Percentiles rank a stretch among this genome's conserved stretches.
phyloP scores from a whole-genome alignment of 2,797 vertebrate species.

The Balearica regulorum region DNA sequence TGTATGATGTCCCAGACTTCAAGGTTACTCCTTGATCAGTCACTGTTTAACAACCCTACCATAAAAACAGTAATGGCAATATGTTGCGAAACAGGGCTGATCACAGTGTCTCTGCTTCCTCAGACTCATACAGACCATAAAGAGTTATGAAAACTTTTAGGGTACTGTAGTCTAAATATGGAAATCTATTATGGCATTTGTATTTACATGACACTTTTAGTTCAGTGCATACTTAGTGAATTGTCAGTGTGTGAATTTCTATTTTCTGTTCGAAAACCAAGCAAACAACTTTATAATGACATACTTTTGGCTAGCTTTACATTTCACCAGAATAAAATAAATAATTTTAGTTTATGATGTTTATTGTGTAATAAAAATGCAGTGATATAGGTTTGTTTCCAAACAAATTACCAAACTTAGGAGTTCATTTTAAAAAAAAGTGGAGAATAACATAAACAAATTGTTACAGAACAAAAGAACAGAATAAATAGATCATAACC shows the following conservation, averaged over 20 bases:
- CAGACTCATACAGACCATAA: neutral
- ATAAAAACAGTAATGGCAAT: neutral
- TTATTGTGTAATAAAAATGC: neutral
- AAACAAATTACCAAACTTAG: neutral
- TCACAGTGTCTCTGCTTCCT: neutral
- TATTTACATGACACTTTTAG: neutral
- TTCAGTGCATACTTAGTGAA: neutral
- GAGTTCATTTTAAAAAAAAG: neutral
- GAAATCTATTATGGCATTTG: neutral
- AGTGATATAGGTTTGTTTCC: neutral
- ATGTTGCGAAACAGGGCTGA: neutral
- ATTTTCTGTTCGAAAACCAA: neutral
- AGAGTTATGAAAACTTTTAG: neutral
- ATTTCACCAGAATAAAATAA: neutral
- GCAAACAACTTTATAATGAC: neutral
- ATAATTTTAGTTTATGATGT: neutral
- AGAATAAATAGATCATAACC: neutral
- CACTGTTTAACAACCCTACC: neutral
- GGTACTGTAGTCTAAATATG: neutral
- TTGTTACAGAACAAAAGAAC: neutral
- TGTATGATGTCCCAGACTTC: neutral
- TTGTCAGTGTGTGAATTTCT: neutral
- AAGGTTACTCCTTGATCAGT: neutral
- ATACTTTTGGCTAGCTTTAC: neutral
- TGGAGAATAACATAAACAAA: neutral